Evolutionary conservation across 2,113 vertebrate genomes (phyloP).

Genomic region (Promerops cafer): DNA sequence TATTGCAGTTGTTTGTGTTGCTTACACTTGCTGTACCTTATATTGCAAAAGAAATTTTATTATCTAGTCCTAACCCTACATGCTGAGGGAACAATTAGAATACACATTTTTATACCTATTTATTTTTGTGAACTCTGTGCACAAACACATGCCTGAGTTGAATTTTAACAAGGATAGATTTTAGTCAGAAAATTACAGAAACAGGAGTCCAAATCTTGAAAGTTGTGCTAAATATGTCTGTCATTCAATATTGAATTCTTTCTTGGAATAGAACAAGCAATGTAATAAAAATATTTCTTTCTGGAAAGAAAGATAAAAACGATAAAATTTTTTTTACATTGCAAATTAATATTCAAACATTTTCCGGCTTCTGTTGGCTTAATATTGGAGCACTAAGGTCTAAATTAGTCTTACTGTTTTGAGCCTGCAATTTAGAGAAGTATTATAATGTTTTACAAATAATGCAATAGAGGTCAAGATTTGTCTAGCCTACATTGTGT

Average conservation of each 20-base stretch:
- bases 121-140: background rate
- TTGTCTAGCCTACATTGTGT: background rate
- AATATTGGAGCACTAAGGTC: background rate
- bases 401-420: background rate
- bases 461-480: background rate
- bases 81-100: background rate
- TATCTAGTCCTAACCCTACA: background rate
- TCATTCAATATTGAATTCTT: background rate
- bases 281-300: background rate
- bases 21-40: background rate
- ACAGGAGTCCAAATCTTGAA: background rate
- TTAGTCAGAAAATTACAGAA: background rate
- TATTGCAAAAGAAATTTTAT: background rate
- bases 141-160: background rate
- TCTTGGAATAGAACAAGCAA: background rate
- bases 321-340: background rate
- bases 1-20: background rate
- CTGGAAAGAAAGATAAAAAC: background rate
- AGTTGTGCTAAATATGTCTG: background rate
- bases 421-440: background rate
- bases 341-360: background rate
- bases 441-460: background rate
- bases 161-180: background rate
- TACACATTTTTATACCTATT: background rate
- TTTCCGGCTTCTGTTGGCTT: background rate